Conservation (phyloP, 2,113 vertebrate species). For the Myotis brandtii region DNA sequence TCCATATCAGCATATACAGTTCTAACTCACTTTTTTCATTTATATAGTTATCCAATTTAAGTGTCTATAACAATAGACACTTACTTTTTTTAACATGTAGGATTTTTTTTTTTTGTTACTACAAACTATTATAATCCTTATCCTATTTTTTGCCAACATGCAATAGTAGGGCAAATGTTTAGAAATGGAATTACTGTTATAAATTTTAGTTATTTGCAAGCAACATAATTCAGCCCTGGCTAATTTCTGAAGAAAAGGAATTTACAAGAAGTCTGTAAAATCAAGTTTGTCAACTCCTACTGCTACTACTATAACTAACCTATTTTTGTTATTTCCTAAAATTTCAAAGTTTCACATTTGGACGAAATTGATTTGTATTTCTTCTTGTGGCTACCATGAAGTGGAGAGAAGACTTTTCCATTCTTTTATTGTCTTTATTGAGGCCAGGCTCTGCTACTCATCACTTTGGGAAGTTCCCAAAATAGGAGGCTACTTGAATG, state of each 20-base stretch:
- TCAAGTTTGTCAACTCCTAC: not conserved
- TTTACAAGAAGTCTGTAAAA: not conserved
- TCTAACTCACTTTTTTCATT: not conserved
- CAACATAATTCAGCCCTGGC: not conserved
- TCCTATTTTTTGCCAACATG: not conserved
- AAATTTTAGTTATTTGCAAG: not conserved
- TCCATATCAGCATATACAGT: not conserved
- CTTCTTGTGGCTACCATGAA: not conserved
- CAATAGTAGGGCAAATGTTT: not conserved
- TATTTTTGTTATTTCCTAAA: not conserved
- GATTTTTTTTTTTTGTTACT: not conserved
- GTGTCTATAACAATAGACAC: not conserved
- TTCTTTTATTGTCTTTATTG: not conserved
- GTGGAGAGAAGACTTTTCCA: not conserved
- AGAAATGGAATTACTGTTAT: not conserved
- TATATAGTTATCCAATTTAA: conserved; percentile 1
- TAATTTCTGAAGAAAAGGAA: conserved; percentile 14
- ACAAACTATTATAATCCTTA: not conserved
- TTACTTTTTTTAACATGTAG: not conserved
- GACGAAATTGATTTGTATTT: not conserved
- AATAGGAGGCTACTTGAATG: not conserved
- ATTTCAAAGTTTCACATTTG: not conserved
- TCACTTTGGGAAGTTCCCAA: not conserved
- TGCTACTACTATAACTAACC: not conserved
- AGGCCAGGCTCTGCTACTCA: not conserved